Conservation (phyloP, 37 sponge, comb jelly and placozoan species). For the Oscarella lobularis region DNA sequence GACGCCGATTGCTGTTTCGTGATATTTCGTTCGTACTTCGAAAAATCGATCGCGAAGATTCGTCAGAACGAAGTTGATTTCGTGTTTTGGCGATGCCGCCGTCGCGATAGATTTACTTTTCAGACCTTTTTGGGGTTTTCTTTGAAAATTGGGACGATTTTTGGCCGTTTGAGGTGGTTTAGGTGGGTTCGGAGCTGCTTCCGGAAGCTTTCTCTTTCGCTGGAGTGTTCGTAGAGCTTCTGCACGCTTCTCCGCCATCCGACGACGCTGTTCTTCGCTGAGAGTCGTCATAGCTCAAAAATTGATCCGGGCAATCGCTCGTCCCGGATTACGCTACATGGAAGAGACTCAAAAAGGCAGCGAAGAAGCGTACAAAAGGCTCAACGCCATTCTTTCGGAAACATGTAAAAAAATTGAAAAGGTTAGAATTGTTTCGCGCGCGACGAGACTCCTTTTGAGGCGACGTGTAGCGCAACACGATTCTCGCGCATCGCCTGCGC, state of each 20-base stretch:
- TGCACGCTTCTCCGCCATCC: conserved; percentile 55
- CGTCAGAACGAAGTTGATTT: background rate
- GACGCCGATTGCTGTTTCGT: background rate
- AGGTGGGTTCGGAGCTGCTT: background rate
- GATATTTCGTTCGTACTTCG: background rate
- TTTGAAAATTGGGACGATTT: background rate
- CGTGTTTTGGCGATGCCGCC: background rate
- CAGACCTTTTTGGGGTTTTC: background rate
- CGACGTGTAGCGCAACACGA: conserved; percentile 25
- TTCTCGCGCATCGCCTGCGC: conserved; percentile 16
- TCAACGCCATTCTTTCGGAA: too few species aligned
- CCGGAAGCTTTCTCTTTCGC: conserved; percentile 9
- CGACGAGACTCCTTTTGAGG: background rate
- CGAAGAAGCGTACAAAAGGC: too few species aligned
- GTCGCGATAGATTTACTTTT: background rate
- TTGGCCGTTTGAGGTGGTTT: background rate
- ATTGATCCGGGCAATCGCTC: too few species aligned
- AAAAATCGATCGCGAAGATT: background rate
- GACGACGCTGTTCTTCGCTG: conserved; percentile 42
- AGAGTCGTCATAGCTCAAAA: conserved; percentile 1
- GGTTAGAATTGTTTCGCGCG: conserved; percentile 14
- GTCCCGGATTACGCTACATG: too few species aligned
- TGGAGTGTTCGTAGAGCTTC: conserved; percentile 40
- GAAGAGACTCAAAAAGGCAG: too few species aligned
- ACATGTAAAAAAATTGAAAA: conserved; percentile 50